Percentiles rank a stretch among this genome's conserved stretches.
These are phyloP conservation scores for Zaprionus kolodkinae DNA, from an alignment of 1,140 invertebrate genomes.

Conservation along the genomic window DNA sequence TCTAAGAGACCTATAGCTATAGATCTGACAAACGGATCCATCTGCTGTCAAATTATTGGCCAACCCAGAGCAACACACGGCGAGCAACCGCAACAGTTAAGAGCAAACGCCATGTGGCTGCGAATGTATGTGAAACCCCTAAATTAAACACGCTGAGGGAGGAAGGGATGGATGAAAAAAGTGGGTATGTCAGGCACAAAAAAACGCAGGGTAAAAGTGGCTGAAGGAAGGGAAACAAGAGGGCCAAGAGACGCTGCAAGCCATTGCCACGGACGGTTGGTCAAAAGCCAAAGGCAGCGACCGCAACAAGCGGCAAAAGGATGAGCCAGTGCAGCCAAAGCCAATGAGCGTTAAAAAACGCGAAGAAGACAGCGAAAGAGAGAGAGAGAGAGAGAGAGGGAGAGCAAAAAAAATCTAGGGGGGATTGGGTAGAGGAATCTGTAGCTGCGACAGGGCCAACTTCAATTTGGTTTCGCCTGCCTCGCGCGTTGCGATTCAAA, in stretches of 20 bases:
- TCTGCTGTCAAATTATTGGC: not conserved
- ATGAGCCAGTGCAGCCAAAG: slow-evolving; percentile 48
- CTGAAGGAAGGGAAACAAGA: slow-evolving; percentile 7
- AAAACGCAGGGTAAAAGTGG: slow-evolving; percentile 12
- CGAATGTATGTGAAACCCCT: slow-evolving; percentile 59
- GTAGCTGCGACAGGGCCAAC: slow-evolving; percentile 53
- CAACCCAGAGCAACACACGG: not conserved
- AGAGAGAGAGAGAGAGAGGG: slow-evolving; percentile 16
- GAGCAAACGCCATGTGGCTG: slow-evolving; percentile 34
- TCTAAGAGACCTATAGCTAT: not conserved
- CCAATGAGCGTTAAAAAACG: slow-evolving; percentile 72
- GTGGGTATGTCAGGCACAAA: slow-evolving; percentile 28
- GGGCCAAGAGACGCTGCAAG: not conserved
- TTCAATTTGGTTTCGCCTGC: slow-evolving; percentile 72
- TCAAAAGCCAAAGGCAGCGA: slow-evolving; percentile 56
- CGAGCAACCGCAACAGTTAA: slow-evolving; percentile 34
- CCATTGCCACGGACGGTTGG: slow-evolving; percentile 22
- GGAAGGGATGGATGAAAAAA: not conserved
- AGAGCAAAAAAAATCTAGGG: too few relatives aligned
- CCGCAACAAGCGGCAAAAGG: slow-evolving; percentile 61
- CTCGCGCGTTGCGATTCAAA: slow-evolving; percentile 78
- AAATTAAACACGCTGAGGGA: slow-evolving; percentile 66
- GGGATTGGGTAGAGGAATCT: not conserved
- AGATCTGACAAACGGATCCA: not conserved
- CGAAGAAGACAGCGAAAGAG: slow-evolving; percentile 25